Base-by-base conservation (phyloP, 2,797 vertebrate genomes). In the Pseudochaenichthys georgianus region DNA sequence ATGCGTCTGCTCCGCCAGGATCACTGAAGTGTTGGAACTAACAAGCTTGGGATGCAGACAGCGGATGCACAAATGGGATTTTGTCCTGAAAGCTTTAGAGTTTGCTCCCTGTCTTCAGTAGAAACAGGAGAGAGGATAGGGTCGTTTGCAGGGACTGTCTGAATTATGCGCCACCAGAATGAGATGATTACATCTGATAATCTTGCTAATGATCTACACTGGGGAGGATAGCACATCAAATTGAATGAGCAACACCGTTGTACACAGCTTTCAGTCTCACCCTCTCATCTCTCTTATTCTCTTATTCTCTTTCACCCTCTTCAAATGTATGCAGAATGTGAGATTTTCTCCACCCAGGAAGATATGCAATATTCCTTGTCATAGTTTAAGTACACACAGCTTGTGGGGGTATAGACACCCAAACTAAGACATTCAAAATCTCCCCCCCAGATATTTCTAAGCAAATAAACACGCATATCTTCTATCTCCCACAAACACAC, bases 1-100 rank as follows among this genome's bases (percentile, higher is more conserved):
- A 69, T 87, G 88, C 78, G 70, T 92, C 87, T 55, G 62, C 91
- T 93, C 92, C 89, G 38, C 81, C 81, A 91, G 93, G 93, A 94
- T 93, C 93, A 90, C 87, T 91, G 88, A 92, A 94, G 93, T 95
- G 94, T 95, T 92, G 91, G 91, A 94, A 92, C 94, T 95, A 95
- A 95, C 94, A 95, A 94, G 93, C 93, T 91, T 79, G 87, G 90
- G 90, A 92, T 92, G 93, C 90, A 94, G 92, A 93, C 92, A 90
- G 92, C 70, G 75, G 88, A 94, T 89, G 91, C 90, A 94, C 94
- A 95, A 94, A 94, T 95, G 93, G 93, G 91, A 92, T 94, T 94
- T 90, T 88, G 88, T 93, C 90, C 91, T 93, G 90, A 92, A 89
- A 94, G 91, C 92, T 91, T 91, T 87, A 64, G 86, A 87, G 87